Conservation (phyloP, 2,113 vertebrate species). For the Rhodinocichla rosea region DNA sequence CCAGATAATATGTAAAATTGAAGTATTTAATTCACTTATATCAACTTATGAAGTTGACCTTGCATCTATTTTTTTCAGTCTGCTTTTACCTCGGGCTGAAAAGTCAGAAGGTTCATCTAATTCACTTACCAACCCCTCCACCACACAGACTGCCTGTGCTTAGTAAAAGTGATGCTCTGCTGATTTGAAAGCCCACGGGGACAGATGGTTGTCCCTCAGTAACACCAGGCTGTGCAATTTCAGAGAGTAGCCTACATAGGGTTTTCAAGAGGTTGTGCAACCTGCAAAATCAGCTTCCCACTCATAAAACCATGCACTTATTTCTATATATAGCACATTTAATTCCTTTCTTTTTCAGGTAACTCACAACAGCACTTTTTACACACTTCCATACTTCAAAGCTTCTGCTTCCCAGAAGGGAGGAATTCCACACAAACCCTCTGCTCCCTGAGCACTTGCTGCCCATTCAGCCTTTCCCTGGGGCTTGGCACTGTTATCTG, state of each 20-base stretch:
- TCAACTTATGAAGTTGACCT: neutral
- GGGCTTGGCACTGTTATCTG: neutral
- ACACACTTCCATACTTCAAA: neutral
- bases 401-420: neutral
- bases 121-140: neutral
- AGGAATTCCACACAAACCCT: neutral
- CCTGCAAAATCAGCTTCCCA: neutral
- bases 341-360: neutral
- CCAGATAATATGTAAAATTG: neutral
- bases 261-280: neutral
- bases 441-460: neutral
- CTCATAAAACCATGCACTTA: neutral
- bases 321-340: neutral
- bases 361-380: neutral
- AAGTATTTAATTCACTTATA: neutral
- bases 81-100: neutral
- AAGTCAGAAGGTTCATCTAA: neutral
- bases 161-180: neutral
- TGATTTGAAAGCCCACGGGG: slow-evolving; percentile 7
- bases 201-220: neutral
- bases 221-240: neutral
- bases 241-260: neutral
- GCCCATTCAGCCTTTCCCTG: neutral
- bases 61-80: neutral
- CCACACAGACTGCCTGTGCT: neutral